Evolutionary conservation across 2,113 vertebrate species (phyloP), one percentile per base, ranked within the genome.

Genomic region (Turnix velox): DNA sequence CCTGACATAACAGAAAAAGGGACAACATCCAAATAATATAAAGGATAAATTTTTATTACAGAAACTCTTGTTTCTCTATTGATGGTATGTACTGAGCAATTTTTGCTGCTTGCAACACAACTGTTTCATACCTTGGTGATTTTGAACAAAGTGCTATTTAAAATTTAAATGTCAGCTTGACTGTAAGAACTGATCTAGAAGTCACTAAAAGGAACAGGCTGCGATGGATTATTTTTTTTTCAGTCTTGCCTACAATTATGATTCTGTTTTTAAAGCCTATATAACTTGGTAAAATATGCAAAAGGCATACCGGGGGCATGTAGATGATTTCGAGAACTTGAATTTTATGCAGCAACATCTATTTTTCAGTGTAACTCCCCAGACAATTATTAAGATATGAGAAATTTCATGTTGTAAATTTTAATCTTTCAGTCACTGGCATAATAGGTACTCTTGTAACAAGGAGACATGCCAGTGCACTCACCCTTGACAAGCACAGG

Each of bases 91-190:
- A 18, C 33, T 27, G 61, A 94, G 48, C 37, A 94, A 66, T 91
- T 91, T 94, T 79, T 92, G 27, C 49, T 91, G 57, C 43, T 63
- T 66, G 14, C 20, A 49, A 79, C 49, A 89, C 37, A 75, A 40
- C 39, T 81, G 18, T 65, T 81, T 95, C 69, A 79, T 87, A 94
- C 66, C 49, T 87, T 78, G 58, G 66, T 92, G 88, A 75, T 76
- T 93, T 92, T 85, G 59, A 94, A 91, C 73, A 78, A 93, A 88
- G 33, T 42, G 12, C 9, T 49, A 48, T 88, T 91, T 82, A 68
- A 91, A 88, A 91, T 33, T 63, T 69, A 79, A 76, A 89, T 89
- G 76, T 88, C 92, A 87, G 3, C 62, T 58, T 91, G 57, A 75
- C 65, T 68, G 66, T 61, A 49, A 66, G 87, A 75, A 84, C 37